phyloP scores from a whole-genome alignment of 2,797 vertebrate species.

The Cynodonichthys magdalenae region DNA sequence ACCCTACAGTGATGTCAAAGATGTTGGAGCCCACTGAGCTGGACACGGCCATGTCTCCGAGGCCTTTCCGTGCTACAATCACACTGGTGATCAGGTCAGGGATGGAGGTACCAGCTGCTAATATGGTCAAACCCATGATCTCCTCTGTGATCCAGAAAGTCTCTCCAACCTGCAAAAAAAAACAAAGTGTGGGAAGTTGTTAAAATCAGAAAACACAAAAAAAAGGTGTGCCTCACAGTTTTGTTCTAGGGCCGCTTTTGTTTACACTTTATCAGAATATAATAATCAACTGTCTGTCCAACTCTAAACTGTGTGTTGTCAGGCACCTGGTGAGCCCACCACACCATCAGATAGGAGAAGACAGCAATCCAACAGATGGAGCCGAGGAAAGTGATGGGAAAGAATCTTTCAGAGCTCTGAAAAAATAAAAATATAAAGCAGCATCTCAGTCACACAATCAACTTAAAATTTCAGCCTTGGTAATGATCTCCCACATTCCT shows the following conservation, averaged over 20 bases:
- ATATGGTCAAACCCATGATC: slow-evolving; percentile 97
- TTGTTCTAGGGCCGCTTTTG: not conserved
- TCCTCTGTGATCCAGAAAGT: slow-evolving; percentile 98
- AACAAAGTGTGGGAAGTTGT: not conserved
- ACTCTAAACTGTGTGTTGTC: not conserved
- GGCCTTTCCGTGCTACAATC: slow-evolving; percentile 95
- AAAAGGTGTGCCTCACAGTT: not conserved
- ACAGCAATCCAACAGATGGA: slow-evolving; percentile 93
- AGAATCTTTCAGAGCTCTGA: slow-evolving; percentile 87
- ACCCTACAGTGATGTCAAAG: slow-evolving; percentile 99
- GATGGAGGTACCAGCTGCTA: slow-evolving; percentile 97
- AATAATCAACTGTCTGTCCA: too few relatives aligned
- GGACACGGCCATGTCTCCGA: slow-evolving; percentile 98
- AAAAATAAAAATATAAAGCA: slow-evolving; percentile 62
- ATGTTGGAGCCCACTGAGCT: slow-evolving; percentile 99
- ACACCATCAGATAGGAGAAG: slow-evolving; percentile 99
- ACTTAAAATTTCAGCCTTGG: not conserved
- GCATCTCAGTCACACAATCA: not conserved
- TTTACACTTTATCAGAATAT: not conserved
- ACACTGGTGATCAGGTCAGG: slow-evolving; percentile 98
- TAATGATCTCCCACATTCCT: not conserved
- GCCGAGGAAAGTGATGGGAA: slow-evolving; percentile 92
- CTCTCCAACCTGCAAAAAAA: slow-evolving; percentile 88
- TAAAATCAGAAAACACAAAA: not conserved
- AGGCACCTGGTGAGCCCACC: slow-evolving; percentile 99